Percentiles rank a stretch among this genome's conserved stretches.
phyloP scores from a whole-genome alignment of 2,888 invertebrate species.

The Lypha dubia region DNA sequence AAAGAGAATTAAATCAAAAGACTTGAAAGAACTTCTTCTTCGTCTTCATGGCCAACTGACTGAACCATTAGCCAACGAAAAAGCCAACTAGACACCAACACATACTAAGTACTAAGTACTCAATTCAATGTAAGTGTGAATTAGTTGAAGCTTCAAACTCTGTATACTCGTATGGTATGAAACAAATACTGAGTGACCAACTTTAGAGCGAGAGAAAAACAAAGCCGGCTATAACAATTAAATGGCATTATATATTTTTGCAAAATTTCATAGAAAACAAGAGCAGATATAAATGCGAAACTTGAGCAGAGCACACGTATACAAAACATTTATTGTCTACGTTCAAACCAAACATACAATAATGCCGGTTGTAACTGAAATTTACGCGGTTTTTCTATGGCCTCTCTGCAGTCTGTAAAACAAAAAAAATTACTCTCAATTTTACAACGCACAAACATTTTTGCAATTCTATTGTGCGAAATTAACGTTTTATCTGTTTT shows the following conservation, averaged over 20 bases:
- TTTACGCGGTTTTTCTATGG: slow-evolving; percentile 53
- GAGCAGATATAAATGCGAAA: background rate
- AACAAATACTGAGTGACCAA: slow-evolving; percentile 77
- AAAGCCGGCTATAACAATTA: slow-evolving; percentile 62
- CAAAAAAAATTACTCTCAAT: slow-evolving; percentile 42
- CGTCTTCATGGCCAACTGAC: background rate
- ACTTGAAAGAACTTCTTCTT: slow-evolving; percentile 43
- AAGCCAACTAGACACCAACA: background rate
- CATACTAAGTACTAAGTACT: no score
- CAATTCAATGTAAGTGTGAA: background rate
- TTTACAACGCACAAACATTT: slow-evolving; percentile 37
- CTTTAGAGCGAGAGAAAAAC: slow-evolving; percentile 30
- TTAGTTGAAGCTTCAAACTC: slow-evolving; percentile 43
- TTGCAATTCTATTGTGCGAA: background rate
- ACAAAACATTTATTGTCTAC: background rate
- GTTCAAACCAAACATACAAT: slow-evolving; percentile 51
- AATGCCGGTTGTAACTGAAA: slow-evolving; percentile 68
- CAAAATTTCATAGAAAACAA: slow-evolving; percentile 25
- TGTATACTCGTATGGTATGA: slow-evolving; percentile 72
- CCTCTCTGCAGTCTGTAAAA: slow-evolving; percentile 15
- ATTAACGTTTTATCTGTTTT: slow-evolving; percentile 15
- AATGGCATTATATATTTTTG: background rate
- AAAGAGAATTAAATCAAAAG: slow-evolving; percentile 14
- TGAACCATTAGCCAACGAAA: slow-evolving; percentile 8
- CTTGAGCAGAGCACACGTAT: background rate